Percentiles rank a stretch among this genome's conserved stretches.
phyloP scores from a whole-genome alignment of 2,888 invertebrate genomes.

The Drosophila trichaetosa region DNA sequence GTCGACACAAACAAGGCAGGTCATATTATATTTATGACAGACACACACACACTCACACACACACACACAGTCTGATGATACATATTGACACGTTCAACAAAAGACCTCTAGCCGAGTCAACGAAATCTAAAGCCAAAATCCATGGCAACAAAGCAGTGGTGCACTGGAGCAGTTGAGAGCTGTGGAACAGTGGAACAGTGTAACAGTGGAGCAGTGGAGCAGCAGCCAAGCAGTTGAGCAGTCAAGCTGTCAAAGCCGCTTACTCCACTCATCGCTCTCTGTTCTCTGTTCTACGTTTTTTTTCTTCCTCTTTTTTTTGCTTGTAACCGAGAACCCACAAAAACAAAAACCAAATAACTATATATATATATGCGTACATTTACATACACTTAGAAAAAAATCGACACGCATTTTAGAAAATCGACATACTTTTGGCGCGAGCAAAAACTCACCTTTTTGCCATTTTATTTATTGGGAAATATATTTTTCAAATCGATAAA shows the following conservation, averaged over 20 bases:
- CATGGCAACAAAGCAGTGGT: constrained; percentile 27
- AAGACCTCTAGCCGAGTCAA: constrained; percentile 69
- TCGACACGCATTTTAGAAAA: neutral
- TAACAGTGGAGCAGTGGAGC: constrained; percentile 1
- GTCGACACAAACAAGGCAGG: constrained; percentile 47
- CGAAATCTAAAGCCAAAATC: constrained; percentile 70
- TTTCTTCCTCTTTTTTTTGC: neutral
- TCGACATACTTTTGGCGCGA: neutral
- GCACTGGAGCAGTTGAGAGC: constrained; percentile 3
- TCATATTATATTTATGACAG: constrained; percentile 65
- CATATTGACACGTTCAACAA: constrained; percentile 53
- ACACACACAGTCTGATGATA: constrained; percentile 12
- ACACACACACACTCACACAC: constrained; percentile 18
- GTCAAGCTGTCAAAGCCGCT: constrained; percentile 61
- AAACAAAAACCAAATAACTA: constrained; percentile 15
- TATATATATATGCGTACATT: neutral
- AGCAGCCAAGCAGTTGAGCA: constrained; percentile 26
- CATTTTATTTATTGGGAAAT: too few species aligned
- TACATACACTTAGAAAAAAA: neutral
- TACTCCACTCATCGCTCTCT: constrained; percentile 48
- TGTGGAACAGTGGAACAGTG: constrained; percentile 5
- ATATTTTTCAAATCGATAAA: neutral
- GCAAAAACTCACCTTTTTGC: neutral
- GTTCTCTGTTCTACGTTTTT: neutral
- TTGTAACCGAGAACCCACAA: constrained; percentile 32